phyloP scores from a whole-genome alignment of 2,797 vertebrate species.

The Argentina silus region DNA sequence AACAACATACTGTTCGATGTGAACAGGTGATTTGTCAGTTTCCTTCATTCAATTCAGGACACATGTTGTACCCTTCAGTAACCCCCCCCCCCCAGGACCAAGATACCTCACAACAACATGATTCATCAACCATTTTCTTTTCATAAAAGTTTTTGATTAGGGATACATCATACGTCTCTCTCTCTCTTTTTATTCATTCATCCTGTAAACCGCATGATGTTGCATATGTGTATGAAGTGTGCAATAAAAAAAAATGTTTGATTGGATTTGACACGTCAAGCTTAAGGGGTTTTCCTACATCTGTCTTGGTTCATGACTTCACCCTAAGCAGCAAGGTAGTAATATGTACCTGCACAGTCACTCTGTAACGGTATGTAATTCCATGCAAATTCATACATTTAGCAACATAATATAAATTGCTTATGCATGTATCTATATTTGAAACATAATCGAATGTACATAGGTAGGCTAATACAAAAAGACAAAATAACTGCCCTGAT shows the following conservation, averaged over 20 bases:
- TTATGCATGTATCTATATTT: background rate
- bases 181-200: no score
- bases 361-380: background rate
- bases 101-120: background rate
- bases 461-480: no score
- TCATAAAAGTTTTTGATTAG: no score
- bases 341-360: background rate
- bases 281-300: no score
- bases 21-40: background rate
- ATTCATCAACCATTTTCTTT: background rate
- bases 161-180: no score
- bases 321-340: background rate
- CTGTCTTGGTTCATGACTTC: no score
- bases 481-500: background rate
- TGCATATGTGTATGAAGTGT: no score
- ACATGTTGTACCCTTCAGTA: slow-evolving; percentile 2
- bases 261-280: no score
- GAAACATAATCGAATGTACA: background rate
- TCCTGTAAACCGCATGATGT: no score
- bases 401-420: background rate
- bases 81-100: background rate
- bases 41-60: background rate
- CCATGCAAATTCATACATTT: background rate
- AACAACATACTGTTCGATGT: slow-evolving; percentile 21
- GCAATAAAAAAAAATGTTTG: no score